Base-by-base conservation (phyloP, 2,888 invertebrate species). In the Griposia aprilina region DNA sequence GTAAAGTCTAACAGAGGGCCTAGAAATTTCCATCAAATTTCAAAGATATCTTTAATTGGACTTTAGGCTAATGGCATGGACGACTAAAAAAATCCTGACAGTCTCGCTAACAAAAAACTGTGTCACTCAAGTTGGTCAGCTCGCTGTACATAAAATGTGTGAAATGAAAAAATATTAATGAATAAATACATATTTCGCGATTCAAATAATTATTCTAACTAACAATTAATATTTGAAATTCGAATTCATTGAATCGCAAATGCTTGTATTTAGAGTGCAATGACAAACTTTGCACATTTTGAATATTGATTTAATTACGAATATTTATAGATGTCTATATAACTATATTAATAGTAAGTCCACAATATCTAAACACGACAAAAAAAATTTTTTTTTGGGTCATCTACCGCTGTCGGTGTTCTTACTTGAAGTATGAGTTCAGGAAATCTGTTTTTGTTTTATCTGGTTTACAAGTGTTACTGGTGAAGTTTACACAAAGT, bases 1-100 rank as follows among this genome's bases (percentile, higher is more conserved):
- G 6, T 71, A 30, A 45, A 76, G 60, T 78, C 68, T 73, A 65
- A 88, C 74, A 88, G 87, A 88, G 85, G 87, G 87, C 87, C 69
- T 72, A 48, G 36, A 69, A 45, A 60, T 65, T 72, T 83, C 62
- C 17, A 65, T 78, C 36, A 69, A 79, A 59, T 50, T 36, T 67
- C 10, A 20, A 70, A 36, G 17, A 26, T 60, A 55, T n/a, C 0
- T 65, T 60, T 76, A 66, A 57, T 82, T 71, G 66, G 41, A 50
- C 3, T 59, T 13, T 8, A 41, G 2, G 36, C 48, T 66, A 36
- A 36, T 36, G 30, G 30, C 30, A 36, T 36, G 30, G 30, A 36
- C 30, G 30, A 36, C 1, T 2, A 36, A 36, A 36, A 36, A 36
- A 36, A 36, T 1, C 3, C 30, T 1, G 30, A 36, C 30, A 36